Evolutionary conservation across 2,113 vertebrate genomes (phyloP), one percentile per base, ranked within the genome.

Genomic region (Phalacrocorax carbo): DNA sequence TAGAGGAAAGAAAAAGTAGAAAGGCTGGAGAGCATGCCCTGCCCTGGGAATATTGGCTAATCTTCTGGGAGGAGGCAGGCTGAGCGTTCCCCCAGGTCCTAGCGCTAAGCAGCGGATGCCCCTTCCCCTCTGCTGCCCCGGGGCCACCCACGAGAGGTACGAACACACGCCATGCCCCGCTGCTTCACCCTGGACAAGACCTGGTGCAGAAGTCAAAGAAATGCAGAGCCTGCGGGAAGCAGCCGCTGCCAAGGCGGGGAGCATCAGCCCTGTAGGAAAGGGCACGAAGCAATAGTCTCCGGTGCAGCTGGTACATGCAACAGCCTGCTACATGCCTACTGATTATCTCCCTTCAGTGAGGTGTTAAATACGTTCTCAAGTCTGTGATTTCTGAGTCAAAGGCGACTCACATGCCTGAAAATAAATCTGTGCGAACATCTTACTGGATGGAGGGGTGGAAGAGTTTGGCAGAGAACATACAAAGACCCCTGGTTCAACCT

Each of bases 1-100:
- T 64, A 89, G 76, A 65, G 96, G 81, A 29, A 82, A 85, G 86
- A 32, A 88, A 13, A 70, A 82, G 94, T 11, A 30, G 86, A 15
- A 14, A 30, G 76, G 77, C 95, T 70, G 61, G 9, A 80, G 93
- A 92, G 83, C 13, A 2, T 82, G 93, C 94, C 93, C 94, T 92
- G 93, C 95, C 94, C 96, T 65, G 93, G 94, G 75, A 90, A 91
- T 95, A 60, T 81, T 86, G 96, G 95, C 93, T 54, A 86, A 90
- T 96, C 90, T 69, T 27, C 95, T 29, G 94, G 94, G 95, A 96
- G 96, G 94, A 92, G 96, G 94, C 82, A 52, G 68, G 62, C 51
- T 11, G 71, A 92, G 84, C 73, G 0, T 88, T 73, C 22, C 93
- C 20, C 21, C 66, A 87, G 96, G 77, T 90, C 96, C 95, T 78